Percentiles rank a stretch among this genome's conserved stretches.
Evolutionary conservation across 2,797 vertebrate genomes (phyloP).

Genomic region (Hozukius guyotensis): DNA sequence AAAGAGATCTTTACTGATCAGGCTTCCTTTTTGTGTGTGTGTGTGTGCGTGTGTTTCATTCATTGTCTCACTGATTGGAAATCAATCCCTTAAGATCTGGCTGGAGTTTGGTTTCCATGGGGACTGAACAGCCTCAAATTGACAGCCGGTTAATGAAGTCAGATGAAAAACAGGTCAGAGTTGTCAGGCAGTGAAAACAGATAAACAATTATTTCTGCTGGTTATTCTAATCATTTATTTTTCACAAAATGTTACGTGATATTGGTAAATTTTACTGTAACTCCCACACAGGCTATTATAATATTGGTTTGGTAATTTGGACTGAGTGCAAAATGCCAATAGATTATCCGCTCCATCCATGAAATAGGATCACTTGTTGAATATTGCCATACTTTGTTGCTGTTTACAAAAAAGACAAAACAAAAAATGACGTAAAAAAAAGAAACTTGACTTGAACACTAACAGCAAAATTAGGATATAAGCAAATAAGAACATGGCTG

Average conservation of each 20-base stretch:
- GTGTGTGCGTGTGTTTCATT: not conserved
- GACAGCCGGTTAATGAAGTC: slow-evolving; percentile 14
- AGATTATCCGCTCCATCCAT: not conserved
- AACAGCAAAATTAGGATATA: not conserved
- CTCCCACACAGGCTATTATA: not conserved
- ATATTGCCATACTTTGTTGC: not conserved
- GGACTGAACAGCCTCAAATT: slow-evolving; percentile 19
- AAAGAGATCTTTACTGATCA: slow-evolving; percentile 5
- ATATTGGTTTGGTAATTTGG: not conserved
- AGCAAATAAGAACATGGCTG: not conserved
- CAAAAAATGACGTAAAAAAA: not conserved
- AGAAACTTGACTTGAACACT: not conserved
- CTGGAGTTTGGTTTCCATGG: slow-evolving; percentile 47
- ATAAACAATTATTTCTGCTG: not conserved
- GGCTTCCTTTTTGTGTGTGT: not conserved
- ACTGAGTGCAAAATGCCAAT: not conserved
- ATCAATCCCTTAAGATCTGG: slow-evolving; percentile 40
- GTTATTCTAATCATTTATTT: not conserved
- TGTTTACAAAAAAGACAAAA: not conserved
- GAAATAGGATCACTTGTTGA: not conserved
- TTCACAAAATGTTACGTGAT: not conserved
- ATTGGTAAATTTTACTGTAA: not conserved
- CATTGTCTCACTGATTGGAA: slow-evolving; percentile 43
- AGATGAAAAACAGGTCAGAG: not conserved
- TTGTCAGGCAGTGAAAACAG: not conserved